These are phyloP conservation scores for Drymodes brunneopygia DNA, from an alignment of 2,113 vertebrate species.

Conservation along the genomic window DNA sequence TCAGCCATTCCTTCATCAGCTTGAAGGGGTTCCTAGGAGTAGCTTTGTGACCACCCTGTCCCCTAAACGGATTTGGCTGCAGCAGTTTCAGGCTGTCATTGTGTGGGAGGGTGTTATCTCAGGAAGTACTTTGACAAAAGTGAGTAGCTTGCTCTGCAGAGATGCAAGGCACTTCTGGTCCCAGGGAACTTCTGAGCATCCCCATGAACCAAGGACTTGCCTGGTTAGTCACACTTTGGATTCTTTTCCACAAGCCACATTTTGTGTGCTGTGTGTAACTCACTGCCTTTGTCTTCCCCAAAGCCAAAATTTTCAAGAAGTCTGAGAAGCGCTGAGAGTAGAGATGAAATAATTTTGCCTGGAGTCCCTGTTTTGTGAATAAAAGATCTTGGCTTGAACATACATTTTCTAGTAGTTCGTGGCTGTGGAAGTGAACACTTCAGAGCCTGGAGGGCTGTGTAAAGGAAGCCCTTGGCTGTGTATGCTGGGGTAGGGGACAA, in stretches of 20 bases:
- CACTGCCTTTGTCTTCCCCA: neutral
- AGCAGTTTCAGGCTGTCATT: neutral
- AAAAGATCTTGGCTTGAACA: neutral
- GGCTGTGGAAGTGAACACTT: neutral
- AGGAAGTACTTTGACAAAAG: neutral
- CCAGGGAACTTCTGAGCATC: neutral
- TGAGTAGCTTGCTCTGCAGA: rapidly evolving
- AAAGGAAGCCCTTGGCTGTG: neutral
- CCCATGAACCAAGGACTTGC: rapidly evolving
- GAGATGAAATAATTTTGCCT: neutral
- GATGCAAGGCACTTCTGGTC: neutral
- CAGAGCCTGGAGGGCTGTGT: neutral
- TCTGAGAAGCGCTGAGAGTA: neutral
- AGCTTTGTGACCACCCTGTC: neutral
- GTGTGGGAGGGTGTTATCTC: neutral
- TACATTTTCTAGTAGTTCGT: neutral
- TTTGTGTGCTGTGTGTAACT: neutral
- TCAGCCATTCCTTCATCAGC: neutral
- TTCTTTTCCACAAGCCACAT: rapidly evolving
- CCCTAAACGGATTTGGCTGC: neutral
- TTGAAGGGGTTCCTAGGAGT: neutral
- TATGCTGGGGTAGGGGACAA: neutral
- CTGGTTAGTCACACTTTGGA: neutral
- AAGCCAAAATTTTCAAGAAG: neutral
- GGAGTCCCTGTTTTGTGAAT: neutral